Conservation (phyloP, 1,140 invertebrate genomes). For the Eriocheir sinensis region DNA sequence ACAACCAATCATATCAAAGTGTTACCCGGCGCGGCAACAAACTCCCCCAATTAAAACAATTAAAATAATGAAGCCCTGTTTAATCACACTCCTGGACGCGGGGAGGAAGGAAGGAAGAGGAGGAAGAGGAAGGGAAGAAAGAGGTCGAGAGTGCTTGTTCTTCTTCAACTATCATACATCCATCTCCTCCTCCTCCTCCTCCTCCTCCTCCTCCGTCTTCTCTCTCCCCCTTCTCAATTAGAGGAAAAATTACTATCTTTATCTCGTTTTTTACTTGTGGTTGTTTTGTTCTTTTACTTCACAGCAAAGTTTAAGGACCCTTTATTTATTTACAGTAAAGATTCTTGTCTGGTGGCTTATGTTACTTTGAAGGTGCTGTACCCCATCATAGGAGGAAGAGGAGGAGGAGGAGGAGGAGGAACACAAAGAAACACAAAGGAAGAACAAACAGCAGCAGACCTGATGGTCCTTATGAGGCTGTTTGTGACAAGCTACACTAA, state of each 20-base stretch:
- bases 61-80: constrained; percentile 48
- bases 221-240: background rate
- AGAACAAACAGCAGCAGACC: background rate
- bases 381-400: background rate
- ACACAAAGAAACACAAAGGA: too few relatives aligned
- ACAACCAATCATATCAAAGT: constrained; percentile 16
- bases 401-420: background rate
- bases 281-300: background rate
- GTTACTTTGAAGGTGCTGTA: too few relatives aligned
- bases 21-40: constrained; percentile 4
- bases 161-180: too few relatives aligned
- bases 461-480: too few relatives aligned
- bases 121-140: background rate
- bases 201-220: too few relatives aligned
- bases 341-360: too few relatives aligned
- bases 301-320: background rate
- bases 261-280: too few relatives aligned
- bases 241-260: background rate
- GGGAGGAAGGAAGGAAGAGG: background rate
- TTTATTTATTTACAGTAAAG: too few relatives aligned
- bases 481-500: too few relatives aligned
- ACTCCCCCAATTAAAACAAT: constrained; percentile 49
- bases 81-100: constrained; percentile 8
- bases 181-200: too few relatives aligned
- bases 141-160: background rate